Conservation (phyloP, 2,113 vertebrate species). For the Pituophis catenifer region DNA sequence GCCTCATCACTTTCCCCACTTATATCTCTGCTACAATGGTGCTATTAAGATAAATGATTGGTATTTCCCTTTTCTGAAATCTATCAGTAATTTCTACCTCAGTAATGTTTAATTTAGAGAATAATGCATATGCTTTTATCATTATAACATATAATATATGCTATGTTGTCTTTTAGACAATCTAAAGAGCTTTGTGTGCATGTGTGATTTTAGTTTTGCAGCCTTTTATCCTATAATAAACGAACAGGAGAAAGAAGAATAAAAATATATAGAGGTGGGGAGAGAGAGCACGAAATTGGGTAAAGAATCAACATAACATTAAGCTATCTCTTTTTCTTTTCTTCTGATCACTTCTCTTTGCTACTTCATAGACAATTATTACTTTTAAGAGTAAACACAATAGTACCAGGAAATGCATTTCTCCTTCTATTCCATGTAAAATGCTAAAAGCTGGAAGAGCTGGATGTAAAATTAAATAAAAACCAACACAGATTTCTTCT, state of each 20-base stretch:
- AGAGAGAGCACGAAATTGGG: constrained; percentile 16
- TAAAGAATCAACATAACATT: neutral
- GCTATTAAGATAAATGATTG: constrained; percentile 17
- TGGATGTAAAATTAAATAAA: neutral
- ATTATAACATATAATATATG: neutral
- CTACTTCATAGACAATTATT: neutral
- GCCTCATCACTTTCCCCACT: rapidly evolving
- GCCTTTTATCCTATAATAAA: constrained; percentile 5
- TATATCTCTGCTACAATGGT: constrained; percentile 18
- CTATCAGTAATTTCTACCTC: constrained; percentile 17
- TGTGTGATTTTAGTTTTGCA: constrained; percentile 42
- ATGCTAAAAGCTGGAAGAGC: neutral
- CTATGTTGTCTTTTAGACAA: neutral
- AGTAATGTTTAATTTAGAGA: constrained; percentile 57
- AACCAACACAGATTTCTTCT: constrained; percentile 5
- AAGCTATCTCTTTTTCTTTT: neutral
- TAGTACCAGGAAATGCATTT: constrained; percentile 26
- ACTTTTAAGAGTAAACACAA: constrained; percentile 20
- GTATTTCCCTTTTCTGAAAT: constrained; percentile 10
- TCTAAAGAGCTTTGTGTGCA: constrained; percentile 30
- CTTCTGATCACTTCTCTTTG: neutral
- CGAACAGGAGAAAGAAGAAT: neutral
- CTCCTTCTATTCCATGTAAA: neutral
- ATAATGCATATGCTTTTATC: constrained; percentile 18
- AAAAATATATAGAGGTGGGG: constrained; percentile 13